Evolutionary conservation across 2,113 vertebrate genomes (phyloP), one percentile per base, ranked within the genome.

Genomic region (Raja brachyura): DNA sequence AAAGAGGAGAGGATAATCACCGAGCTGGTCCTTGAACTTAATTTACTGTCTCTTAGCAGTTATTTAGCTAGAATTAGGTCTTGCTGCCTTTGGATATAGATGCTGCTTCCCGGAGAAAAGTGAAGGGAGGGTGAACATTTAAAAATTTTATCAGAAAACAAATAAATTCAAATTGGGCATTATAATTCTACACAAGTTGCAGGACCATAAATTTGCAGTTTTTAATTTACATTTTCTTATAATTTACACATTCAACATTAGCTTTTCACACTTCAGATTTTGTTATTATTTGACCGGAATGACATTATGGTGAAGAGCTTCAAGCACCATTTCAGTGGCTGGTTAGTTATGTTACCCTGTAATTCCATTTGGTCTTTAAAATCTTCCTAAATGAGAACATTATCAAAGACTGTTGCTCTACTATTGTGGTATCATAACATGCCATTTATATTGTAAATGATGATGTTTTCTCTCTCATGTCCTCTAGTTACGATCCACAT

Each of bases 291-390:
- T 25, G 90, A 73, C 68, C 66, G 54, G 48, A 16, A 92, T 54
- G 20, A 92, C 22, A 92, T 92, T 73, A 10, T 54, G 70, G 66
- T 73, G 68, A 92, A 92, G 9, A 92, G 20, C 66, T 74, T 73
- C 68, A 92, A 92, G 39, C 66, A 92, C 68, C 63, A 54, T 70
- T 70, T 92, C 33, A 74, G 66, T 92, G 90, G n/a, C 66, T 54
- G 90, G 90, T 20, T 92, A 68, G 73, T 54, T 39, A 74, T 11
- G 20, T 92, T 70, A 73, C 39, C 33, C 90, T 92, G 90, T 92
- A 92, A 92, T 92, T 92, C 90, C 18, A 73, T 74, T 92, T 92
- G 59, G 13, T 88, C 9, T 92, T 92, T 92, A 92, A 92, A 73
- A 70, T 73, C 5, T 20, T 13, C 20, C 20, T 68, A 74, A n/a